Conservation (phyloP, 2,113 vertebrate species). For the Stictonetta naevosa region DNA sequence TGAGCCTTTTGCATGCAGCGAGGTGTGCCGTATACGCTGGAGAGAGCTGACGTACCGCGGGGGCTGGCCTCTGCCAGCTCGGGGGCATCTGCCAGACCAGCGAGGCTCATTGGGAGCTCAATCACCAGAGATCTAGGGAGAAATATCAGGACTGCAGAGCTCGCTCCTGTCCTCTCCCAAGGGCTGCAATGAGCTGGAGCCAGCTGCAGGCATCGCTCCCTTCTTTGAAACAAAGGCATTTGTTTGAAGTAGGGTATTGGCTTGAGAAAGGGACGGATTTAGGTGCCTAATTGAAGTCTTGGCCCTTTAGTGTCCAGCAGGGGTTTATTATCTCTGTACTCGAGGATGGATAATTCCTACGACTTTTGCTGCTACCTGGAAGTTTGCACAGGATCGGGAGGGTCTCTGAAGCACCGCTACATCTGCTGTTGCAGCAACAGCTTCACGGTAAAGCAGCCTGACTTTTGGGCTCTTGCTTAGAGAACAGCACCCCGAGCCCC, state of each 20-base stretch:
- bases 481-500: neutral
- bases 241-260: neutral
- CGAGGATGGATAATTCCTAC: neutral
- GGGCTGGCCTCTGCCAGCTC: constrained; percentile 1
- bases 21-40: neutral
- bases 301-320: neutral
- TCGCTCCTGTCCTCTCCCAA: neutral
- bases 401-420: neutral
- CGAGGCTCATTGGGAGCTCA: constrained; percentile 33
- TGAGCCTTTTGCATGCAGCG: neutral
- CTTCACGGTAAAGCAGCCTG: neutral
- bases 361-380: constrained; percentile 8
- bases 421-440: neutral
- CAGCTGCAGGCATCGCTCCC: neutral
- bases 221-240: neutral
- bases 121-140: neutral
- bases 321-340: neutral
- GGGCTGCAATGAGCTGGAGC: accelerated
- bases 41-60: neutral
- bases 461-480: neutral
- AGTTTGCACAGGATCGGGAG: neutral
- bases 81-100: constrained; percentile 41
- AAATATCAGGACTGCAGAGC: neutral
- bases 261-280: neutral
- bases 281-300: neutral